A percentile compares a stretch with the other conserved stretches of the same genome.
Evolutionary conservation across 2,797 vertebrate species (phyloP).

Genomic region (Melanotaenia boesemani): DNA sequence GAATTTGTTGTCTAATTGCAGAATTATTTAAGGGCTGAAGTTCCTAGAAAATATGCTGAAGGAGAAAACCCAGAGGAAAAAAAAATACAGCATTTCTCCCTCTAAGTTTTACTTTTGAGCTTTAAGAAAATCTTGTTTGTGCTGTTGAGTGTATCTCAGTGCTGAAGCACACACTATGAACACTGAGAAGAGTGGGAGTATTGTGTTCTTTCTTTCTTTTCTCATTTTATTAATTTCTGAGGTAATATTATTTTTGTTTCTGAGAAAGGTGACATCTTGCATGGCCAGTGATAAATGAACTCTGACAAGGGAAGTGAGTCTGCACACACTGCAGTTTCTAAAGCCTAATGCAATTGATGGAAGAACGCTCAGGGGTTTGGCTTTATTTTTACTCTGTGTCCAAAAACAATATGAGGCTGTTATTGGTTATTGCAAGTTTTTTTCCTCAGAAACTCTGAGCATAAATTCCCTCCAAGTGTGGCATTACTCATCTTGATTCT

Average conservation of each 20-base stretch:
- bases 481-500: slow-evolving; percentile 20
- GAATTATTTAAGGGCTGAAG: slow-evolving; percentile 69
- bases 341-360: slow-evolving; percentile 67
- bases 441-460: slow-evolving; percentile 9
- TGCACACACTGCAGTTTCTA: slow-evolving; percentile 61
- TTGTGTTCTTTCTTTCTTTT: slow-evolving; percentile 20
- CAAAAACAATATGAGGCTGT: slow-evolving; percentile 28
- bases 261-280: slow-evolving; percentile 67
- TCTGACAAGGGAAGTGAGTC: slow-evolving; percentile 54
- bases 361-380: slow-evolving; percentile 40
- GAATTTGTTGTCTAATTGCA: slow-evolving; percentile 46
- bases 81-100: slow-evolving; percentile 19
- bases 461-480: slow-evolving; percentile 6
- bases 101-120: slow-evolving; percentile 2
- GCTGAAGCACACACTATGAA: neutral
- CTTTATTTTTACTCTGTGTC: slow-evolving; percentile 38
- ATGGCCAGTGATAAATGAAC: slow-evolving; percentile 62
- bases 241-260: slow-evolving; percentile 45
- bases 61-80: slow-evolving; percentile 27
- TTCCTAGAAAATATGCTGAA: slow-evolving; percentile 18
- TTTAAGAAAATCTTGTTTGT: slow-evolving; percentile 3
- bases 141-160: neutral
- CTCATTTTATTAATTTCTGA: slow-evolving; percentile 62
- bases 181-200: slow-evolving; percentile 5
- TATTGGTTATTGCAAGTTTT: slow-evolving; percentile 11